phyloP scores from a whole-genome alignment of 2,797 vertebrate species.

The Enteromius afrohamiltoni region DNA sequence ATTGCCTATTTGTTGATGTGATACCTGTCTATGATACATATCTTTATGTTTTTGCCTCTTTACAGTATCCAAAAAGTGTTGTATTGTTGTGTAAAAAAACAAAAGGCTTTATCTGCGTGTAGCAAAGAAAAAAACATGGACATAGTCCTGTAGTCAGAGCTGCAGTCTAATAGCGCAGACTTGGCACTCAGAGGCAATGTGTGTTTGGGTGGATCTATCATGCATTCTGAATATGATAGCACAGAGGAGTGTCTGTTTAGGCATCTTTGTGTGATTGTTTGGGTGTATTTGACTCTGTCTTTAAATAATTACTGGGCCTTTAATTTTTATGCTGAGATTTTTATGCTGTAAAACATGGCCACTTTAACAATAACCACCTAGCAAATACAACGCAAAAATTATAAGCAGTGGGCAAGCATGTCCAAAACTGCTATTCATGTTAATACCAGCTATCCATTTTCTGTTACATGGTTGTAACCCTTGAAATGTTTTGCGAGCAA shows the following conservation, averaged over 20 bases:
- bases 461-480: not conserved
- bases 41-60: not conserved
- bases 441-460: not conserved
- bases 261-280: not conserved
- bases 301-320: not conserved
- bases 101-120: not conserved
- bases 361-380: not conserved
- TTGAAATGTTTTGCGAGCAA: not conserved
- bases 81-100: not conserved
- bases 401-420: not conserved
- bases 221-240: not conserved
- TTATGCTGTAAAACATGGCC: not conserved
- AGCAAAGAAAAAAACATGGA: conserved; percentile 12
- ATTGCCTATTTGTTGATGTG: not conserved
- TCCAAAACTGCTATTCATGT: not conserved
- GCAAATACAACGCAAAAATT: not conserved
- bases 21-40: not conserved
- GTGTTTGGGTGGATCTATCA: conserved; percentile 19
- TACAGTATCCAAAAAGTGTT: not conserved
- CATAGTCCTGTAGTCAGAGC: conserved; percentile 8
- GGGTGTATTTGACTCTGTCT: not conserved
- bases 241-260: not conserved
- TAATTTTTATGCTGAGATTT: conserved; percentile 27
- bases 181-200: not conserved
- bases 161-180: not conserved